phyloP scores from a whole-genome alignment of 2,113 vertebrate genomes.

The Microcebus jonahi region DNA sequence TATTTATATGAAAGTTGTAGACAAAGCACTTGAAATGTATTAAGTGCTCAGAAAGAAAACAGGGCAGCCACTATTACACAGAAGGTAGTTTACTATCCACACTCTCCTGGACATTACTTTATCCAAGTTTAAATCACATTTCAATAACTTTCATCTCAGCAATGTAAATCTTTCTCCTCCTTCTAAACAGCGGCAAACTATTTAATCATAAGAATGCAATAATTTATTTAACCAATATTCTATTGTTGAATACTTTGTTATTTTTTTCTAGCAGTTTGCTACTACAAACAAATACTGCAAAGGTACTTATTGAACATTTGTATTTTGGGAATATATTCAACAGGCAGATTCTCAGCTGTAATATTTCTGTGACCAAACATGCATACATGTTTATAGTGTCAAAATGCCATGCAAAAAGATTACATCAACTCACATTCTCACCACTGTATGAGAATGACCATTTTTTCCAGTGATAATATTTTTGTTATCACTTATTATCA shows the following conservation, averaged over 20 bases:
- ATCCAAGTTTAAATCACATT: neutral
- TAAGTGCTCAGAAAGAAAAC: neutral
- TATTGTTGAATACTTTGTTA: neutral
- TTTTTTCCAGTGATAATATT: neutral
- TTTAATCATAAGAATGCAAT: neutral
- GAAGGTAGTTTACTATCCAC: neutral
- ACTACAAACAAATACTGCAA: neutral
- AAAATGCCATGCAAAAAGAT: neutral
- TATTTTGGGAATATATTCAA: neutral
- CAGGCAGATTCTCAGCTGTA: neutral
- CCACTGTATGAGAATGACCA: neutral
- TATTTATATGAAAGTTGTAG: conserved; percentile 46
- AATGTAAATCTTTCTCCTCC: neutral
- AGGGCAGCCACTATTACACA: neutral
- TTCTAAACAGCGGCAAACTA: neutral
- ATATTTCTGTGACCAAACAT: neutral
- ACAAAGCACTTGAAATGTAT: neutral
- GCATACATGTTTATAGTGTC: neutral
- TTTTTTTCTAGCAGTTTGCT: neutral
- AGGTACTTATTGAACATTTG: neutral
- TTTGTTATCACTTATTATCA: neutral
- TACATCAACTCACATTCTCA: neutral
- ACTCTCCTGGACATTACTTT: neutral
- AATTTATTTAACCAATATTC: neutral
- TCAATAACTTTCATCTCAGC: neutral